phyloP scores from a whole-genome alignment of 2,888 invertebrate genomes.

The Euplagia quadripunctaria region DNA sequence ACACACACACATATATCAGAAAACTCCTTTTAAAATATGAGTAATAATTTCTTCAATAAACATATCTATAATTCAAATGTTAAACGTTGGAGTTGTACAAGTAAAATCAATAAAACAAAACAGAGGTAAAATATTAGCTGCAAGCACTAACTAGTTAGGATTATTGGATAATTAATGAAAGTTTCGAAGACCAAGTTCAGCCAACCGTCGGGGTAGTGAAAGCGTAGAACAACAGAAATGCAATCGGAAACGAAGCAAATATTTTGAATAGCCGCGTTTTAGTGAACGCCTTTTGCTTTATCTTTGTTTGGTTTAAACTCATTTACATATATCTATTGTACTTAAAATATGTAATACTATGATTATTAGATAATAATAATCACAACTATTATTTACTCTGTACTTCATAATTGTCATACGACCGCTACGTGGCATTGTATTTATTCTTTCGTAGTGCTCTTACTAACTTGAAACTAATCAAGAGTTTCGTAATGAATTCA shows the following conservation, averaged over 20 bases:
- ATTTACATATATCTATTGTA: not conserved
- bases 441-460: not conserved
- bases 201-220: conserved; percentile 34
- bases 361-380: too few relatives aligned
- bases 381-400: too few relatives aligned
- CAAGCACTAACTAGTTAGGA: conserved; percentile 30
- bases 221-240: conserved; percentile 39
- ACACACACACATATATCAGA: too few relatives aligned
- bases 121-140: conserved; percentile 40
- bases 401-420: too few relatives aligned
- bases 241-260: conserved; percentile 39
- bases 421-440: not conserved
- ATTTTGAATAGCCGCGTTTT: conserved; percentile 37
- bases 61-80: not conserved
- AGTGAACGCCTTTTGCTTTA: conserved; percentile 24
- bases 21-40: too few relatives aligned
- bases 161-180: conserved; percentile 50
- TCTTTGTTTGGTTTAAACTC: not conserved
- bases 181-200: conserved; percentile 44
- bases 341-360: too few relatives aligned
- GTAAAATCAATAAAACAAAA: conserved; percentile 34
- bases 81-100: not conserved
- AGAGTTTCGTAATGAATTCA: not conserved
- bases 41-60: too few relatives aligned
- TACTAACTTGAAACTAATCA: not conserved